Evolutionary conservation across 2,113 vertebrate genomes (phyloP).

Genomic region (Prunella fulvescens): DNA sequence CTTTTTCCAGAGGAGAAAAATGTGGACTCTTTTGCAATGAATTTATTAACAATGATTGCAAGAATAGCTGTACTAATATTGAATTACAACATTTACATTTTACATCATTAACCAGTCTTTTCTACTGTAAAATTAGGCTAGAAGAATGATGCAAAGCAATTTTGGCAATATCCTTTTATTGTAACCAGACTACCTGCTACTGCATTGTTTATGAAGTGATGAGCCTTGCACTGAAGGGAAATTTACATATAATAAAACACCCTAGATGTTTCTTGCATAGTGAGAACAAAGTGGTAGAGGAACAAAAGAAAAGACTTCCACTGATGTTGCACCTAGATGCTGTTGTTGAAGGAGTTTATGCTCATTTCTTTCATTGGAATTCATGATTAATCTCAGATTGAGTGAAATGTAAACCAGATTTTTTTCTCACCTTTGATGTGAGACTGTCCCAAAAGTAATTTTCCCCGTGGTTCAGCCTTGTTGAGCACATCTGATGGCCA

Average conservation of each 20-base stretch:
- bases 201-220: conserved; percentile 25
- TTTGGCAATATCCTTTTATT: background rate
- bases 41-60: conserved; percentile 14
- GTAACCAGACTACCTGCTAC: background rate
- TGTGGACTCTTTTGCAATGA: background rate
- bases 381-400: background rate
- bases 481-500: background rate
- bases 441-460: background rate
- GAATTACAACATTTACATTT: conserved; percentile 24
- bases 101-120: conserved; percentile 24
- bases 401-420: background rate
- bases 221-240: background rate
- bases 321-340: background rate
- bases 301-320: background rate
- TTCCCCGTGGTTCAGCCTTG: background rate
- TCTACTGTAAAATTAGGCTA: conserved; percentile 8
- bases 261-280: background rate
- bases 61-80: conserved; percentile 7
- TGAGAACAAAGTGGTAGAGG: background rate
- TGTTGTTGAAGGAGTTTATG: background rate
- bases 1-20: background rate
- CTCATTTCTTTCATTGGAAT: background rate
- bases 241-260: background rate
- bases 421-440: background rate
- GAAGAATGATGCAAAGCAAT: background rate